These are phyloP conservation scores for Odontomyia ornata DNA, from an alignment of 2,888 invertebrate species.

Conservation along the genomic window DNA sequence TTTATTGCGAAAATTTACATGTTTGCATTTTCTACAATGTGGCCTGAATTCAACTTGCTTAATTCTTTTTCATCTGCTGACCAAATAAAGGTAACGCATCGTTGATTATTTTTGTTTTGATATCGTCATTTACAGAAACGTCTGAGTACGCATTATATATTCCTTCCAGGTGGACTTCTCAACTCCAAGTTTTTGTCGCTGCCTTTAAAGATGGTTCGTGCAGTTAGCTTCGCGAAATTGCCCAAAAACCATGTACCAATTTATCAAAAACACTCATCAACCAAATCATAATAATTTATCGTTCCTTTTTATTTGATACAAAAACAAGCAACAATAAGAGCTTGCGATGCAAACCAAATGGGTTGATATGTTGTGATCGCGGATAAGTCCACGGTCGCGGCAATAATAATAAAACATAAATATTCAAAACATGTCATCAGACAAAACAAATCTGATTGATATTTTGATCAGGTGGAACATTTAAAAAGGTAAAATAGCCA, in stretches of 20 bases:
- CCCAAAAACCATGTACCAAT: constrained; percentile 21
- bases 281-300: constrained; percentile 6
- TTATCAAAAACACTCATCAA: constrained; percentile 13
- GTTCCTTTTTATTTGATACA: not conserved
- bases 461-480: constrained; percentile 20
- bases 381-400: not conserved
- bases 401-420: constrained; percentile 16
- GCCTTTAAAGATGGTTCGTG: not conserved
- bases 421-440: constrained; percentile 30
- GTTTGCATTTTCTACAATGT: not conserved
- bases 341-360: not conserved
- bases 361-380: not conserved
- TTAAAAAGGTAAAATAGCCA: not conserved
- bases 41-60: no score
- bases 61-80: not conserved
- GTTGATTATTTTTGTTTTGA: not conserved
- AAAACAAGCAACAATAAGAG: not conserved
- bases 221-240: constrained; percentile 14
- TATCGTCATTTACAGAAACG: no score
- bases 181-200: not conserved
- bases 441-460: constrained; percentile 17
- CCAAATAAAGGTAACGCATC: not conserved
- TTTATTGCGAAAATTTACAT: constrained; percentile 24
- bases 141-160: no score
- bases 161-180: no score